Evolutionary conservation across 2,113 vertebrate genomes (phyloP), one percentile per base, ranked within the genome.

Genomic region (Rana temporaria): DNA sequence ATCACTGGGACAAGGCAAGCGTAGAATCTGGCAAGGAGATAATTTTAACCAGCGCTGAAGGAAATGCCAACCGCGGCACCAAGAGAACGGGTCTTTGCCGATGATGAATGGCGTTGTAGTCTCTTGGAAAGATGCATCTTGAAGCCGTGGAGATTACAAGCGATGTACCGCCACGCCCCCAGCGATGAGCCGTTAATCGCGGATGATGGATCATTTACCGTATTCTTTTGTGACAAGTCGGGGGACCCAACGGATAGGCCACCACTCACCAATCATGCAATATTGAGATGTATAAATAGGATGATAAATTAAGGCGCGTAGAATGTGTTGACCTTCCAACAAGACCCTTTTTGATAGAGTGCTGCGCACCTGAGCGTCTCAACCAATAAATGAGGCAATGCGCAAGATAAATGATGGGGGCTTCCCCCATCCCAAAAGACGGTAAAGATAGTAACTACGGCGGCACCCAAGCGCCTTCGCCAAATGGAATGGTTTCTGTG

Each of bases 201-300:
- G 12, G 32, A 82, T 82, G 71, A 82, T 82, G 72, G 81, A 82
- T 82, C 71, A 66, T 76, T 66, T 26, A 48, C 32, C 55, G 30
- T 55, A 66, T 15, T 24, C 16, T 76, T 24, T 12, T 32, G 20
- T 82, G 81, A 82, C 81, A 82, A 82, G 12, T 30, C 19, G 11
- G 63, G 55, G 26, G 72, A 65, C 72, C 30, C 42, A 60, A 75
- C 26, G 53, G 70, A 57, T 24, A 34, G 60, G 11, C 55, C 42
- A 56, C 52, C 62, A 48, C 18, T 30, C 42, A 52, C 59, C 63
- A 67, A 26, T 57, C 71, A 82, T 68, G 19, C 22, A 68, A 74
- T 63, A 63, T 76, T 19, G 63, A 42, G 52, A 76, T 48, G 32
- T n/a, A 32, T 17, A n/a, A 22, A 76, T 56, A 15, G 18, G 30